These are phyloP conservation scores for Aspidiotus rigidus DNA, from an alignment of 2,888 invertebrate species.

Conservation along the genomic window DNA sequence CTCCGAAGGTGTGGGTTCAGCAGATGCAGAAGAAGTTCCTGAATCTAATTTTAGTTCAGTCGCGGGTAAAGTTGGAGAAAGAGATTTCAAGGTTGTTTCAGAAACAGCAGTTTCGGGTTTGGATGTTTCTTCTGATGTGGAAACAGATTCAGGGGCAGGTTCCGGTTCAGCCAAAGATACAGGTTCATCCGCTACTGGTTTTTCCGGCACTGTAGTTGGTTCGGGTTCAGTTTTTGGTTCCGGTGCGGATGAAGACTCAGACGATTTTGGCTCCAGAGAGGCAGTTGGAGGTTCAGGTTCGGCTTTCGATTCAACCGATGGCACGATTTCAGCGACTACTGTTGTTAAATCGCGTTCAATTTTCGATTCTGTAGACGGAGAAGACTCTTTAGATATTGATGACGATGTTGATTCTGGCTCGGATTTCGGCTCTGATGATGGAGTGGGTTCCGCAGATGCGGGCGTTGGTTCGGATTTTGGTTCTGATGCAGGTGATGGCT, in stretches of 20 bases:
- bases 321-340: constrained; percentile 37
- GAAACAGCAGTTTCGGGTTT: constrained; percentile 36
- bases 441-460: constrained; percentile 36
- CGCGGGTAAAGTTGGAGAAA: too few relatives aligned
- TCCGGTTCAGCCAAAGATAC: constrained; percentile 38
- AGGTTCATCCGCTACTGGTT: constrained; percentile 40
- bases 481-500: constrained; percentile 41
- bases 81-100: too few relatives aligned
- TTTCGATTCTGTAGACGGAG: constrained; percentile 11
- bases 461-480: constrained; percentile 41
- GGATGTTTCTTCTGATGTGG: constrained; percentile 37
- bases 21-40: neutral
- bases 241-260: constrained; percentile 38
- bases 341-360: constrained; percentile 38
- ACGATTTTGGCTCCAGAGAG: constrained; percentile 35
- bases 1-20: too few relatives aligned
- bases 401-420: constrained; percentile 27
- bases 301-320: constrained; percentile 39
- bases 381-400: neutral
- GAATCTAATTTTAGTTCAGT: constrained; percentile 1
- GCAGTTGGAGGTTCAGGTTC: constrained; percentile 37
- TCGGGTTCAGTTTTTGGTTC: constrained; percentile 34
- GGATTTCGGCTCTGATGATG: constrained; percentile 35
- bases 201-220: constrained; percentile 35
- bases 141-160: constrained; percentile 40